Evolutionary conservation across 1,140 invertebrate genomes (phyloP), one percentile per base, ranked within the genome.

Genomic region (Drosophila leontia): DNA sequence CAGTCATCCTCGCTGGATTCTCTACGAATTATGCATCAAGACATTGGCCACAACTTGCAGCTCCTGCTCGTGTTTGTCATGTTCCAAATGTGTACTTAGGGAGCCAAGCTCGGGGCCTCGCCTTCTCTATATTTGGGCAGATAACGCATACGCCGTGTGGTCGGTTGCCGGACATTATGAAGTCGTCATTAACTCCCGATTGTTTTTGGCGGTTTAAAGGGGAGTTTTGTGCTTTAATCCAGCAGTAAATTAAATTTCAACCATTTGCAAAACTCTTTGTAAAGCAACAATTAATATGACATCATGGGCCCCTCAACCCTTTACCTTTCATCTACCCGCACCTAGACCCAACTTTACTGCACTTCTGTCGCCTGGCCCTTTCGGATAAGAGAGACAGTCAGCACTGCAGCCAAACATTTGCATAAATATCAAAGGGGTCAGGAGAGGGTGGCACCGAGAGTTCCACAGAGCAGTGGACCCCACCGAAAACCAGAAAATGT

Each of bases 71-170:
- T 50, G 55, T 63, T 56, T 72, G 37, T 51, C 41, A 48, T 62
- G 60, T 53, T 23, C 5, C 48, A 68, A 44, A 53, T 47, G 34
- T 19, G 41, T 45, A 3, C 17, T 17, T 29, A 51, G 29, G 62
- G 26, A 5, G 39, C 59, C 41, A n/a, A 12, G 9, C 37, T 19
- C 37, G 12, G 59, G 47, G 32, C 50, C 17, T 15, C 41, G 47
- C 42, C 37, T 47, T 39, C 63, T 42, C 44, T 67, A 64, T 62
- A 78, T 79, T 77, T 77, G 68, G 57, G 23, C 64, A 78, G 62
- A 83, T 88, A 69, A 84, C 69, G 84, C 77, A 87, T 88, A 80
- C 84, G 80, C 72, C 71, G 75, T 83, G 84, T 78, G 62, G 23
- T 45, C 53, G 58, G 13, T 50, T 41, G 63, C 32, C 69, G 58